Percentiles rank a stretch among this genome's conserved stretches.
phyloP scores from a whole-genome alignment of 2,797 vertebrate species.

The Geotrypetes seraphini region DNA sequence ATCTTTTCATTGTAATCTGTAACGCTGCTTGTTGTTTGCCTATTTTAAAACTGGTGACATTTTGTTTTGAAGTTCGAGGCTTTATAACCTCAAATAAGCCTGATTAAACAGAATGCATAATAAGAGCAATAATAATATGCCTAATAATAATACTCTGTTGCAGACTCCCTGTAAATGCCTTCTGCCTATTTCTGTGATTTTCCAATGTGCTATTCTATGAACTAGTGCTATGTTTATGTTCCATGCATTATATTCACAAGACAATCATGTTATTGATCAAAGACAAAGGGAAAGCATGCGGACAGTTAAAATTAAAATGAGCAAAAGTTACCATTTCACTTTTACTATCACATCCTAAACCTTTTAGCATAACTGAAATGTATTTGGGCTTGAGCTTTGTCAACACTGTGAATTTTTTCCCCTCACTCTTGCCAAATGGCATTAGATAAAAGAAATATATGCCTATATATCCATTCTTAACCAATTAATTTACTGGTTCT shows the following conservation, averaged over 20 bases:
- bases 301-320: too few relatives aligned
- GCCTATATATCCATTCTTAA: too few relatives aligned
- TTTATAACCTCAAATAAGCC: slow-evolving; percentile 11
- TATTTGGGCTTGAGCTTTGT: too few relatives aligned
- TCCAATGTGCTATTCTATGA: not conserved
- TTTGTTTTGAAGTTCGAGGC: slow-evolving; percentile 20
- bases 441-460: too few relatives aligned
- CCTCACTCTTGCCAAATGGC: too few relatives aligned
- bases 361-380: too few relatives aligned
- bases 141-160: slow-evolving; percentile 3
- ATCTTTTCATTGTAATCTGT: slow-evolving; percentile 30
- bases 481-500: too few relatives aligned
- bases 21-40: slow-evolving; percentile 28
- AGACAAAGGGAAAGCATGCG: too few relatives aligned
- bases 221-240: not conserved
- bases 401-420: too few relatives aligned
- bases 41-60: slow-evolving; percentile 24
- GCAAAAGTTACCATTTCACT: too few relatives aligned
- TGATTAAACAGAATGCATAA: slow-evolving; percentile 5
- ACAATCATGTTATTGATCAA: not conserved
- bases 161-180: not conserved
- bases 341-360: too few relatives aligned
- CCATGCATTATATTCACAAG: not conserved
- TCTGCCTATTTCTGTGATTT: not conserved
- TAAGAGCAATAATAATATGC: too few relatives aligned